These are phyloP conservation scores for Caenorhabditis remanei DNA, from an alignment of 1,140 invertebrate species.

Conservation along the genomic window DNA sequence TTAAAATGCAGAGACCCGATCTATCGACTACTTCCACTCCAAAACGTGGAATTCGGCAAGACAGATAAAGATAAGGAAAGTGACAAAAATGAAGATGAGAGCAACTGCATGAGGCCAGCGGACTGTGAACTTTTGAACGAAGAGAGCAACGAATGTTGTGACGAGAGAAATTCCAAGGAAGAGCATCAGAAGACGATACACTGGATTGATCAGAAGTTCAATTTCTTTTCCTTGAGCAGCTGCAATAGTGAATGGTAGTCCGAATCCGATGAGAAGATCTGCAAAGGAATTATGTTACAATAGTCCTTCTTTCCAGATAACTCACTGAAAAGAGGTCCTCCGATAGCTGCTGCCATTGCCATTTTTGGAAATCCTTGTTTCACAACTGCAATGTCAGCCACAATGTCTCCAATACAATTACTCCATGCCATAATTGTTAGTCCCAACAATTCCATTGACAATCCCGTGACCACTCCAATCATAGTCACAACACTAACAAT, in stretches of 20 bases:
- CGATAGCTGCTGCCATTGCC: conserved; percentile 84
- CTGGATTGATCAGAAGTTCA: conserved; percentile 45
- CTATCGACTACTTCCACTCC: conserved; percentile 7
- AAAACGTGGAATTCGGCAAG: conserved; percentile 43
- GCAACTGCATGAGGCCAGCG: conserved; percentile 1
- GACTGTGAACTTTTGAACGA: conserved; percentile 1
- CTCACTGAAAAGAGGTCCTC: conserved; percentile 83
- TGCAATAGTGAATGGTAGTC: conserved; percentile 81
- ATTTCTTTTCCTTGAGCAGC: conserved; percentile 34
- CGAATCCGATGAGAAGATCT: conserved; percentile 81
- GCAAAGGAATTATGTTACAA: not conserved
- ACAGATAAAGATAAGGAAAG: conserved; percentile 9
- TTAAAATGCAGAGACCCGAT: not conserved
- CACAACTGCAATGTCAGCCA: conserved; percentile 83
- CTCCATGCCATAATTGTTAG: conserved; percentile 84
- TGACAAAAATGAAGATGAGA: conserved; percentile 48
- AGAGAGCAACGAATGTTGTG: conserved; percentile 74
- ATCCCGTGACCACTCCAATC: conserved; percentile 74
- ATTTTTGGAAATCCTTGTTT: conserved; percentile 83
- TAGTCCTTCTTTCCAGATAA: not conserved
- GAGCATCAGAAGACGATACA: conserved; percentile 53
- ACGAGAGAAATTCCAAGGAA: conserved; percentile 79
- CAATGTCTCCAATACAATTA: conserved; percentile 84
- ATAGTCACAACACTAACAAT: conserved; percentile 82
- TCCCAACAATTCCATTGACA: conserved; percentile 81